These are phyloP conservation scores for Melanotaenia trifasciata DNA, from an alignment of 2,797 vertebrate species.

Conservation along the genomic window DNA sequence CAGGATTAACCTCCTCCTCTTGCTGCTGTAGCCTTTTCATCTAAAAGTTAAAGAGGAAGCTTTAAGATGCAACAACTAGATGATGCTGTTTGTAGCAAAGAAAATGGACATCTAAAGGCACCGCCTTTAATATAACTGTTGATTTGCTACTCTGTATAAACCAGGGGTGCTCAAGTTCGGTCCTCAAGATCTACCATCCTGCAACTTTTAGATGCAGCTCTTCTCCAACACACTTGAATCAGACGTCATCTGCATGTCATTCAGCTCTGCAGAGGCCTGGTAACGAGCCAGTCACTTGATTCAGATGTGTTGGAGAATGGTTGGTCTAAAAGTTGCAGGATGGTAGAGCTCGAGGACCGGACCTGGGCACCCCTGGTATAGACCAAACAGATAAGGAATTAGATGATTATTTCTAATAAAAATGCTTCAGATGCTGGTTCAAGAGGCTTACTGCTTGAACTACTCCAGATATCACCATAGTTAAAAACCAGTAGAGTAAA, in stretches of 20 bases:
- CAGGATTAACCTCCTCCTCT: background rate
- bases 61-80: background rate
- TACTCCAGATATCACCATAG: background rate
- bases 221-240: no score
- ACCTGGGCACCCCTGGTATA: background rate
- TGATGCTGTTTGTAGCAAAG: background rate
- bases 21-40: background rate
- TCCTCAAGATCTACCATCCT: no score
- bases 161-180: no score
- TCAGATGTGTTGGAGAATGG: no score
- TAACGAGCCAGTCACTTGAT: no score
- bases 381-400: background rate
- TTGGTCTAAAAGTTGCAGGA: no score
- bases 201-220: no score
- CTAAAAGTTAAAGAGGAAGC: background rate
- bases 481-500: constrained; percentile 34
- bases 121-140: constrained; percentile 1
- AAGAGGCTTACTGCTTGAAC: background rate
- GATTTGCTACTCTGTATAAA: background rate
- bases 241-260: no score
- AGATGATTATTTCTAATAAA: background rate
- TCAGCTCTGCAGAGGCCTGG: no score
- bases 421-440: constrained; percentile 3
- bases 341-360: no score
- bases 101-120: constrained; percentile 1